Base-by-base conservation (phyloP, 2,888 invertebrate species). In the Eupithecia exiguata region DNA sequence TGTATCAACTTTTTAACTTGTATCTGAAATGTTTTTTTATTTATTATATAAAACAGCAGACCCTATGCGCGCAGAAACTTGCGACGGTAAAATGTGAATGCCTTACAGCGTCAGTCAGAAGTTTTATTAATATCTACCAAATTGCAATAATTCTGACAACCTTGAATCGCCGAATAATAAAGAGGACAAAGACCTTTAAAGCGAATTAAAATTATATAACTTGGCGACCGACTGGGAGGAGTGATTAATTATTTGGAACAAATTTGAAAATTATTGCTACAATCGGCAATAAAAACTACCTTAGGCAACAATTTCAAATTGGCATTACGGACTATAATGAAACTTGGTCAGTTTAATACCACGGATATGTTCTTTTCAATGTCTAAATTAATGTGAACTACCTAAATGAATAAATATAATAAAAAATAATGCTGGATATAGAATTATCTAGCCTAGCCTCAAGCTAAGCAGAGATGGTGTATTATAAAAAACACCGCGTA, bases 71-170 rank as follows among this genome's bases (percentile, higher is more conserved):
- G 61, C 35, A 62, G 58, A 58, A 58, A 12, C 12, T 25, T 4
- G 46, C 71, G 49, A 70, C 73, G 71, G 77, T 68, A 70, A 77
- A 73, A 74, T 74, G 67, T 74, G 74, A 76, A 76, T 78, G 72
- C 68, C 58, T 70, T 74, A 65, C 61, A 63, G 72, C 70, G 58
- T 68, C 73, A 72, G 25, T 40, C 71, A 67, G 61, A 78, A 76
- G 75, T 79, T 73, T 76, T 76, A 76, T 76, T 76, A 69, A 76
- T 76, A 62, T 36, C 43, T 18, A 25, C 58, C 25, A 69, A 74
- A 79, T 79, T 75, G 76, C 75, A 78, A 75, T 75, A 75, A 73
- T 69, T 76, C 77, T 46, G 69, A 67, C 69, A 78, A 68, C 77
- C 76, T 79, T 78, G 76, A 78, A 76, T 76, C 62, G 21, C 35